Conservation (phyloP, 2,888 invertebrate species). For the Agrenia bidenticulata region DNA sequence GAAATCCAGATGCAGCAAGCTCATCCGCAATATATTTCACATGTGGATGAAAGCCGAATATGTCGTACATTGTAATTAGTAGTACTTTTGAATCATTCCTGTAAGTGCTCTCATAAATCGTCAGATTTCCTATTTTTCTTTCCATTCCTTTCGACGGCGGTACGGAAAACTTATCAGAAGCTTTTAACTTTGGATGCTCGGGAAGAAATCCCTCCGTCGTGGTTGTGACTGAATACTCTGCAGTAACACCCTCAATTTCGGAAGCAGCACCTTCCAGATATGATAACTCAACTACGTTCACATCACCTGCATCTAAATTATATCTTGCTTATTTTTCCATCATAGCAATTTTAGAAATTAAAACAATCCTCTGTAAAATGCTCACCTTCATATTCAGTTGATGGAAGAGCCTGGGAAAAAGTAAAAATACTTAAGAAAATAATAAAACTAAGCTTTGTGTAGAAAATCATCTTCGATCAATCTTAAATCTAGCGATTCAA, state of each 20-base stretch:
- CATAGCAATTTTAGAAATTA: too few species aligned
- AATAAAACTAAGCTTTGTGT: too few species aligned
- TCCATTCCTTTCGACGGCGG: slow-evolving; percentile 34
- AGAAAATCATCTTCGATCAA: too few species aligned
- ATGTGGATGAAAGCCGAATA: slow-evolving; percentile 43
- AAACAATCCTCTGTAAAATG: too few species aligned
- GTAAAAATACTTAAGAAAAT: too few species aligned
- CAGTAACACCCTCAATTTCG: slow-evolving; percentile 2
- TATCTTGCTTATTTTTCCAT: too few species aligned
- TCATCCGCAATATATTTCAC: slow-evolving; percentile 38
- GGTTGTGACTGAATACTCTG: neutral
- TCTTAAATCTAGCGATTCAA: too few species aligned
- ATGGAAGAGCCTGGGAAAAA: too few species aligned
- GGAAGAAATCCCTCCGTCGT: neutral
- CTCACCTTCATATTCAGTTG: too few species aligned
- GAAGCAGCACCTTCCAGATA: slow-evolving; percentile 2
- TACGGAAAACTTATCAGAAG: slow-evolving; percentile 27
- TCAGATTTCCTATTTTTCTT: slow-evolving; percentile 29
- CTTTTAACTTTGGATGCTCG: slow-evolving; percentile 1
- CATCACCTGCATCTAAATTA: too few species aligned
- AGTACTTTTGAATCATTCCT: slow-evolving; percentile 26
- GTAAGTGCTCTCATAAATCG: slow-evolving; percentile 37
- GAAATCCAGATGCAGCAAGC: slow-evolving; percentile 30
- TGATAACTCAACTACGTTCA: neutral
- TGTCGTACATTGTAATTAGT: slow-evolving; percentile 39